Evolutionary conservation across 2,797 vertebrate genomes (phyloP).

Genomic region (Pseudotriccus pelzelni): DNA sequence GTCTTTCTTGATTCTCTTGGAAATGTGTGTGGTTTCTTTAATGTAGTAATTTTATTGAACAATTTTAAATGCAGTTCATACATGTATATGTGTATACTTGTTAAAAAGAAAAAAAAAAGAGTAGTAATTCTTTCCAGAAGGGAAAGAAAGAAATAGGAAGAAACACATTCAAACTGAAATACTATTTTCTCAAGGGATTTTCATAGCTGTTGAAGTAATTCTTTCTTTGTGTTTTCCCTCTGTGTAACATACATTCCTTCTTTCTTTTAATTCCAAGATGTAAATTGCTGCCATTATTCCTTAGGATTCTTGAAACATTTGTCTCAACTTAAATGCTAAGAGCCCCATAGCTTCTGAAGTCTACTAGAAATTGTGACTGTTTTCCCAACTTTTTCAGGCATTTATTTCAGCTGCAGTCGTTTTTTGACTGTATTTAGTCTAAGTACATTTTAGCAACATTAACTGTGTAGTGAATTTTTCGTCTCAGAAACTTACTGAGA

Average conservation of each 20-base stretch:
- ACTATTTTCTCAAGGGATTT: constrained; percentile 52
- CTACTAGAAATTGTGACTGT: not conserved
- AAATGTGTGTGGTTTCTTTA: constrained; percentile 59
- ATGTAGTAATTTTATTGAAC: constrained; percentile 63
- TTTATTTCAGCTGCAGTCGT: not conserved
- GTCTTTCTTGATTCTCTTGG: constrained; percentile 14
- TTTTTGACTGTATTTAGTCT: not conserved
- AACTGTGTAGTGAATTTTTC: not conserved
- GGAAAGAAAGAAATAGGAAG: constrained; percentile 51
- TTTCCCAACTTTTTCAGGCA: not conserved
- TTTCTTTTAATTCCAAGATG: constrained; percentile 44
- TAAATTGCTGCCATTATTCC: constrained; percentile 57
- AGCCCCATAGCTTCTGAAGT: constrained; percentile 5
- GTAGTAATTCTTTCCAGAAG: constrained; percentile 64
- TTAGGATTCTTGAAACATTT: constrained; percentile 40
- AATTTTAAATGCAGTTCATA: constrained; percentile 65
- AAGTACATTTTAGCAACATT: not conserved
- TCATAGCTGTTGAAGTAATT: constrained; percentile 66
- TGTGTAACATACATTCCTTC: constrained; percentile 23
- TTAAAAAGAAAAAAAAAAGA: not conserved
- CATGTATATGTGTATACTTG: constrained; percentile 52
- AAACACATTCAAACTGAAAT: constrained; percentile 42
- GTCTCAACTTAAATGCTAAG: constrained; percentile 27
- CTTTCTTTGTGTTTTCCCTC: constrained; percentile 64
- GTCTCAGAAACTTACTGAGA: not conserved